phyloP scores from a whole-genome alignment of 2,888 invertebrate species.

The Xestoiulus laeticollis region DNA sequence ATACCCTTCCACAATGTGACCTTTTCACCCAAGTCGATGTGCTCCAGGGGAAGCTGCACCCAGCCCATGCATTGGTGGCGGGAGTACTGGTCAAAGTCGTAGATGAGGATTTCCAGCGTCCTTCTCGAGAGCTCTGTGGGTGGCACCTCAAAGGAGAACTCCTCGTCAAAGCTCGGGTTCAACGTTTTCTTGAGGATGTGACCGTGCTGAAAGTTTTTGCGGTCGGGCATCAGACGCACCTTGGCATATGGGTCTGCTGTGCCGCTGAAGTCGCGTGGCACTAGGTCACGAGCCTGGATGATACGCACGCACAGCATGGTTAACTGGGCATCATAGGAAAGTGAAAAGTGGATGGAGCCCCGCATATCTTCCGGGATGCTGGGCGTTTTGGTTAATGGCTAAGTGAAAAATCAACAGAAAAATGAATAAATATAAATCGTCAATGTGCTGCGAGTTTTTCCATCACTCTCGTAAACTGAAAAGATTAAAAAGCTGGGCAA shows the following conservation, averaged over 20 bases:
- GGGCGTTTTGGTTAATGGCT: constrained; percentile 54
- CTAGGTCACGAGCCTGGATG: constrained; percentile 70
- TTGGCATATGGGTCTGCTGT: constrained; percentile 72
- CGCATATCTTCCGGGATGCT: constrained; percentile 65
- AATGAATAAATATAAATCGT: too few species aligned
- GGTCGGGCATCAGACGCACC: constrained; percentile 69
- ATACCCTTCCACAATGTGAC: constrained; percentile 70
- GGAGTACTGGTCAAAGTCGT: constrained; percentile 73
- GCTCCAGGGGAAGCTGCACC: constrained; percentile 69
- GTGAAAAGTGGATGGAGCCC: constrained; percentile 72
- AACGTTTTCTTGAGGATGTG: constrained; percentile 73
- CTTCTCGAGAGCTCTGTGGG: constrained; percentile 68
- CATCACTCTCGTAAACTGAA: too few species aligned
- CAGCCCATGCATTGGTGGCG: constrained; percentile 74
- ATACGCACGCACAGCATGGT: constrained; percentile 73
- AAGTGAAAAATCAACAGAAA: neutral
- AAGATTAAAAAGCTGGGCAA: too few species aligned
- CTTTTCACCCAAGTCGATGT: constrained; percentile 70
- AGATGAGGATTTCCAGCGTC: constrained; percentile 72
- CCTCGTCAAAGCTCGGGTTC: constrained; percentile 75
- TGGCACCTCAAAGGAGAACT: constrained; percentile 74
- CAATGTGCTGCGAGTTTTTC: too few species aligned
- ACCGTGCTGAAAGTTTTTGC: constrained; percentile 72
- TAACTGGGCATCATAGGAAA: constrained; percentile 72
- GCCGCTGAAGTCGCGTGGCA: constrained; percentile 61